Percentiles rank a stretch among this genome's conserved stretches.
Conservation (phyloP, 1,140 invertebrate genomes). For the Drosophila simulans region DNA sequence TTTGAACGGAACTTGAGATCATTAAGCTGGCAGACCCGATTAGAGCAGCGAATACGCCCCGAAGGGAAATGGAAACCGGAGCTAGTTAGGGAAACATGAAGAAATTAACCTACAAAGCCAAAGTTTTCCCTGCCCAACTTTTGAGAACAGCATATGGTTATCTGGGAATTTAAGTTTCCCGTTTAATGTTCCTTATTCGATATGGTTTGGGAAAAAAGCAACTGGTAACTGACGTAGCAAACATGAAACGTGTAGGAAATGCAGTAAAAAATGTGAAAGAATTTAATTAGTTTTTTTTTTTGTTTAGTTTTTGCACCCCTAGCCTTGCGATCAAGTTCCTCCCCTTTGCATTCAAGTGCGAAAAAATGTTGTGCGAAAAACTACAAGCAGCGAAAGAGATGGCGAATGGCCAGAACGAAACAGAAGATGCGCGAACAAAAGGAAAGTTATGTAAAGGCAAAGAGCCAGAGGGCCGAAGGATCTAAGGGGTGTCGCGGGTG, state of each 20-base stretch:
- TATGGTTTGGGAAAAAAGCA: slow-evolving; percentile 17
- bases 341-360: slow-evolving; percentile 29
- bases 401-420: slow-evolving; percentile 8
- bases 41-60: slow-evolving; percentile 23
- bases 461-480: slow-evolving; percentile 10
- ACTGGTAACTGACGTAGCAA: slow-evolving; percentile 27
- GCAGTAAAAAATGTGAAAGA: slow-evolving; percentile 36
- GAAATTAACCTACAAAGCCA: slow-evolving; percentile 38
- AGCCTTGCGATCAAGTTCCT: slow-evolving; percentile 39
- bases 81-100: slow-evolving; percentile 23
- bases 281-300: slow-evolving; percentile 42
- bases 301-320: slow-evolving; percentile 1
- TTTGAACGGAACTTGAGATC: slow-evolving; percentile 48
- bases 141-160: slow-evolving; percentile 34
- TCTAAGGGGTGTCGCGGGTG: background rate
- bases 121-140: slow-evolving; percentile 9
- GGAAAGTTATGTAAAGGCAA: slow-evolving; percentile 51
- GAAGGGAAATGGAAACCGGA: slow-evolving; percentile 15
- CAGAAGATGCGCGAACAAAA: slow-evolving; percentile 60
- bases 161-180: slow-evolving; percentile 12
- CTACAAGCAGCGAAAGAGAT: slow-evolving; percentile 23
- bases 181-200: slow-evolving; percentile 15
- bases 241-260: slow-evolving; percentile 17
- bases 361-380: slow-evolving; percentile 54
- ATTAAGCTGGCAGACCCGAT: slow-evolving; percentile 42